Conservation (phyloP, 2,888 invertebrate species). For the Lucinisca nassula region DNA sequence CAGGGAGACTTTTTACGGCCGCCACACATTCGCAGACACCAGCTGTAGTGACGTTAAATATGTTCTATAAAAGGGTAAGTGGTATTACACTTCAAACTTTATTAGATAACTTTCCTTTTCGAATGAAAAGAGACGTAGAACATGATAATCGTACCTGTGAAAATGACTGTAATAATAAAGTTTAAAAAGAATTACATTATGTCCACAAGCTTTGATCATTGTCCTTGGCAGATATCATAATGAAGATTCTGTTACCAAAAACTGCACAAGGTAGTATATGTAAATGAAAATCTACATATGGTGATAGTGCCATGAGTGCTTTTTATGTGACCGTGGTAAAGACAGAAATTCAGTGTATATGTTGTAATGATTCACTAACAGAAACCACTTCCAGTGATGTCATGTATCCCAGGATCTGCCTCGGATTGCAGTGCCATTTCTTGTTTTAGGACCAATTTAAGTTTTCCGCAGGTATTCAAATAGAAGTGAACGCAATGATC, state of each 20-base stretch:
- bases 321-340: conserved; percentile 17
- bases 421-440: neutral
- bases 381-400: neutral
- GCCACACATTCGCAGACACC: no score
- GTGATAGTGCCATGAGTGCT: neutral
- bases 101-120: neutral
- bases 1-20: no score
- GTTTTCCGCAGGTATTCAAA: neutral
- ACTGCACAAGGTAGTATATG: neutral
- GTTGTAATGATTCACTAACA: conserved; percentile 4
- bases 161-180: neutral
- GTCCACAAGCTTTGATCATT: neutral
- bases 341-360: conserved; percentile 6
- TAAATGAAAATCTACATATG: neutral
- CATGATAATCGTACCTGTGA: neutral
- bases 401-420: neutral
- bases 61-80: no score
- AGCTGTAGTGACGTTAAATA: no score
- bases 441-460: neutral
- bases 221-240: neutral
- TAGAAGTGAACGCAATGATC: no score
- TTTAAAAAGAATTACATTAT: neutral
- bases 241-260: neutral
- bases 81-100: neutral
- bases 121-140: neutral